Percentiles rank a stretch among this genome's conserved stretches.
Evolutionary conservation across 2,888 invertebrate species (phyloP).

Genomic region (Ophion ventricosus): DNA sequence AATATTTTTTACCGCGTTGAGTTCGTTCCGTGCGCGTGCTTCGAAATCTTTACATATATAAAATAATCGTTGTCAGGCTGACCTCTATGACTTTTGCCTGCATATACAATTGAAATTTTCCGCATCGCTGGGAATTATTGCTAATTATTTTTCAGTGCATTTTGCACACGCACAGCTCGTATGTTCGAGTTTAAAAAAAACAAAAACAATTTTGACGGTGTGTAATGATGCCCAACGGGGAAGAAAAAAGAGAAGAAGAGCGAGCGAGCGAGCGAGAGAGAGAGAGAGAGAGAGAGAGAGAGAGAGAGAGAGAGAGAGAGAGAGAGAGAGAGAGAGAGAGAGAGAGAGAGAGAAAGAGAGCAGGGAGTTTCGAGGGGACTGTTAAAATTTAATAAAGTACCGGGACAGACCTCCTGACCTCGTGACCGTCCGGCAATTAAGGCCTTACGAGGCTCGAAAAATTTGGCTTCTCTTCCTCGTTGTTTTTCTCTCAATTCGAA

Average conservation of each 20-base stretch:
- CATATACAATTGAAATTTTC: background rate
- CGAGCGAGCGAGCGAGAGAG: background rate
- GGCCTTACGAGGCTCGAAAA: constrained; percentile 49
- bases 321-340: background rate
- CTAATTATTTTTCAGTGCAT: background rate
- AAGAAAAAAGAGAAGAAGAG: constrained; percentile 8
- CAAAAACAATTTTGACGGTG: background rate
- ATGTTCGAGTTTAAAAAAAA: background rate
- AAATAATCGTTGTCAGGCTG: background rate
- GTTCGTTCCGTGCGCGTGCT: too few species aligned
- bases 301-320: background rate
- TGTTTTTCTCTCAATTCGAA: constrained; percentile 15
- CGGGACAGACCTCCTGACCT: constrained; percentile 71
- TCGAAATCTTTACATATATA: background rate
- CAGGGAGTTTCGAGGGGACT: constrained; percentile 28
- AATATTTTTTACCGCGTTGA: too few species aligned
- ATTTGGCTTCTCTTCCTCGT: constrained; percentile 31
- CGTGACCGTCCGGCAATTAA: constrained; percentile 71
- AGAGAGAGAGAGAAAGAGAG: background rate
- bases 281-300: background rate
- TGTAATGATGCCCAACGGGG: background rate
- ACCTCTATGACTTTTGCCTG: background rate
- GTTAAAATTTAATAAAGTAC: constrained; percentile 73
- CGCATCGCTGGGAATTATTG: background rate
- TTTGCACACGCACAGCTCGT: background rate